Conservation (phyloP, 2,113 vertebrate genomes). For the Oryzias curvinotus region DNA sequence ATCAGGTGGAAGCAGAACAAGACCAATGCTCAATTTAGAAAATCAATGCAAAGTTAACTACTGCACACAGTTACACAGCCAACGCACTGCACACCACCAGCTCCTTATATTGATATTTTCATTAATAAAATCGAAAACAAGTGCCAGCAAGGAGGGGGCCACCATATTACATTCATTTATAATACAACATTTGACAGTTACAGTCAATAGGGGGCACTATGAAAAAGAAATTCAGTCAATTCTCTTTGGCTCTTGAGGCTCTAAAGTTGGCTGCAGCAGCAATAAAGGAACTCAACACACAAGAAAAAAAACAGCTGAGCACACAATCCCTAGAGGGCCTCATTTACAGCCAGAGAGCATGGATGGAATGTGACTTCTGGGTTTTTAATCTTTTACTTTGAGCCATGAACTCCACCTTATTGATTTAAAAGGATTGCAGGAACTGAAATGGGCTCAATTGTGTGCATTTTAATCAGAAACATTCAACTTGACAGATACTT, state of each 20-base stretch:
- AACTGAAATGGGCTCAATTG: neutral
- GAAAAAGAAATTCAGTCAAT: too few relatives aligned
- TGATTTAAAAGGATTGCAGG: conserved; percentile 14
- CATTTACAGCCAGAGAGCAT: conserved; percentile 10
- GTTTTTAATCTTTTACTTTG: neutral
- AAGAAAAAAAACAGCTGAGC: conserved; percentile 28
- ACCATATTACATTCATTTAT: conserved; percentile 4
- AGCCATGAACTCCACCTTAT: conserved; percentile 25
- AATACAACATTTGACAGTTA: neutral
- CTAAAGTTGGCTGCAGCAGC: neutral
- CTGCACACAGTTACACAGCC: neutral
- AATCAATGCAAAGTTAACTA: conserved; percentile 21
- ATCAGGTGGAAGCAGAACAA: conserved; percentile 21
- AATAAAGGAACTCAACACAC: conserved; percentile 5
- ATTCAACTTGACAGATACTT: neutral
- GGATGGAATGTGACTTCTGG: conserved; percentile 30
- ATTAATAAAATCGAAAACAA: neutral
- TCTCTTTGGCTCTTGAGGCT: neutral
- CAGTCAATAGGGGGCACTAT: conserved; percentile 2
- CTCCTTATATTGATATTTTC: conserved; percentile 9
- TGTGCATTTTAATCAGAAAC: neutral
- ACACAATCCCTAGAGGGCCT: conserved; percentile 7
- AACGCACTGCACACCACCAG: neutral
- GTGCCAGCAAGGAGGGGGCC: neutral
- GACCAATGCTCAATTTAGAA: conserved; percentile 25